Percentiles rank a stretch among this genome's conserved stretches.
phyloP scores from a whole-genome alignment of 2,797 vertebrate species.

The Threskiornis aethiopicus region DNA sequence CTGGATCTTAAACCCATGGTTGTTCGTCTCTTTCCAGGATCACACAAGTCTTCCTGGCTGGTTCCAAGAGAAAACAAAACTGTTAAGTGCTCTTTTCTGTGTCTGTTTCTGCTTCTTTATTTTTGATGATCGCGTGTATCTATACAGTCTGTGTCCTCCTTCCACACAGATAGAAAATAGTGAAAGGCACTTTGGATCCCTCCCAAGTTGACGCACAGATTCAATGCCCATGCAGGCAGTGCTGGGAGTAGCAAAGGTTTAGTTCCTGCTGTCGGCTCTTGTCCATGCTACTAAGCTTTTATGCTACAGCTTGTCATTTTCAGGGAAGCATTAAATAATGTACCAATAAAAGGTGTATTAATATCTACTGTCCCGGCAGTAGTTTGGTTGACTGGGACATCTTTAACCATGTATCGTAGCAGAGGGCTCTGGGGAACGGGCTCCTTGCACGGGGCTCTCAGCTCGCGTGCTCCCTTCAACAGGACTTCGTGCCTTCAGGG shows the following conservation, averaged over 20 bases:
- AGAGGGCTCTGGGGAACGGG: not conserved
- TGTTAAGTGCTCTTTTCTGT: not conserved
- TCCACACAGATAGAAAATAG: not conserved
- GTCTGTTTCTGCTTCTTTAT: not conserved
- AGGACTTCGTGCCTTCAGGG: not conserved
- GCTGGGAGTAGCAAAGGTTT: not conserved
- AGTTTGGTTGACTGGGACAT: not conserved
- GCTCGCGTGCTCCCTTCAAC: accelerated
- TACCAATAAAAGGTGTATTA: not conserved
- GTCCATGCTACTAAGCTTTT: not conserved
- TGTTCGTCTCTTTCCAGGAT: not conserved
- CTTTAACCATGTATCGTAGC: accelerated
- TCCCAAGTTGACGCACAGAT: not conserved
- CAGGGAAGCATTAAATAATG: not conserved
- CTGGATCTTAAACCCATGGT: not conserved
- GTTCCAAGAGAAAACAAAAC: not conserved
- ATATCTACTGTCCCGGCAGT: accelerated
- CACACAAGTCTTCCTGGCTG: not conserved
- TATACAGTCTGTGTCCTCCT: not conserved
- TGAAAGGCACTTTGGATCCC: not conserved
- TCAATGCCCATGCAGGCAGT: not conserved
- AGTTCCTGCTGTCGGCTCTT: not conserved
- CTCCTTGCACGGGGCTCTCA: not conserved
- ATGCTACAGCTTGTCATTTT: not conserved
- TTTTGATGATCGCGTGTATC: not conserved